Conservation (phyloP, 2,797 vertebrate genomes). For the Spondyliosoma cantharus region DNA sequence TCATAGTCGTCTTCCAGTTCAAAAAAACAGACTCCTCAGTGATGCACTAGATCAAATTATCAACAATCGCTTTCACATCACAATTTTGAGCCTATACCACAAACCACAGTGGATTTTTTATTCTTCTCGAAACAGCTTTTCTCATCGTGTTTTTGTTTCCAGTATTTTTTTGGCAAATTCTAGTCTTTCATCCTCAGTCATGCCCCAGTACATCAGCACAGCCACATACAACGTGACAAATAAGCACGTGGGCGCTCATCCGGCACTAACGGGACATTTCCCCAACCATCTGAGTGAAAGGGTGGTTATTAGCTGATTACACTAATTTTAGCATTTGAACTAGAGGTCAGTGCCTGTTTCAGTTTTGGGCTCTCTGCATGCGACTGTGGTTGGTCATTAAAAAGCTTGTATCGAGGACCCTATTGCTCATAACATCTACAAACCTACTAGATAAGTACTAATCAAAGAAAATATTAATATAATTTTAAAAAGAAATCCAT, state of each 20-base stretch:
- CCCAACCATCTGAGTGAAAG: background rate
- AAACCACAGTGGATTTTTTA: background rate
- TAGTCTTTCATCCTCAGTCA: background rate
- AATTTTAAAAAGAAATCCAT: no score
- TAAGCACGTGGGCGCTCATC: background rate
- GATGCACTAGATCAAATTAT: background rate
- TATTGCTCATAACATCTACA: background rate
- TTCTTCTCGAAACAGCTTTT: background rate
- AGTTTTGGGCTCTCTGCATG: background rate
- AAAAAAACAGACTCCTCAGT: no score
- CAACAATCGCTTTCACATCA: conserved; percentile 4
- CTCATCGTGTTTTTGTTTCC: background rate
- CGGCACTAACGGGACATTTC: background rate
- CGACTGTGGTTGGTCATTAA: background rate
- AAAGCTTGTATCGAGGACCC: background rate
- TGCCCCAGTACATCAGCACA: conserved; percentile 1
- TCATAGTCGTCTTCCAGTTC: no score
- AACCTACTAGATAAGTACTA: background rate
- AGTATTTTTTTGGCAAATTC: conserved; percentile 24
- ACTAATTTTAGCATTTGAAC: background rate
- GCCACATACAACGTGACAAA: background rate
- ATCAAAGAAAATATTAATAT: background rate
- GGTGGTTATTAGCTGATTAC: background rate
- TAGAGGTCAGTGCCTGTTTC: background rate
- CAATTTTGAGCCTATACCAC: background rate